These are phyloP conservation scores for Scelioninae gen. 1 DNA, from an alignment of 2,888 invertebrate genomes.

Conservation along the genomic window DNA sequence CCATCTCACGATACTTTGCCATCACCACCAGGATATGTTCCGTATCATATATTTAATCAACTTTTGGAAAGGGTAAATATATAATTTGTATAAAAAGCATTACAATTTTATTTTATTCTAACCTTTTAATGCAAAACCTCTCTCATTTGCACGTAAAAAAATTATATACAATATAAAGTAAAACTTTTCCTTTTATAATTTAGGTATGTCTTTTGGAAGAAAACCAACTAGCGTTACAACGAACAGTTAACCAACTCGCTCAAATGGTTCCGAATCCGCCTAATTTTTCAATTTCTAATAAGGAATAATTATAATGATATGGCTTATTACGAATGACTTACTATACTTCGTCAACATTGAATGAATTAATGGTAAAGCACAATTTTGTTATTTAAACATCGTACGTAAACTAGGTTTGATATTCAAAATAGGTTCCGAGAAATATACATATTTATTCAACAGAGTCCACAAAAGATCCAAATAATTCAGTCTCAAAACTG, in stretches of 20 bases:
- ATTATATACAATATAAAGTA: too few relatives aligned
- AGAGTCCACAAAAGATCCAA: background rate
- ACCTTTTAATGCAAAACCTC: too few relatives aligned
- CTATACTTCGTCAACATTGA: constrained; percentile 31
- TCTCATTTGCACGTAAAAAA: background rate
- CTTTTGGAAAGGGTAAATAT: constrained; percentile 80
- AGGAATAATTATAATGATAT: constrained; percentile 46
- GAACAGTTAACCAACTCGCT: constrained; percentile 64
- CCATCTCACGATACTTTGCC: constrained; percentile 59
- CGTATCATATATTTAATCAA: constrained; percentile 81
- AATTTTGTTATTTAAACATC: constrained; percentile 40
- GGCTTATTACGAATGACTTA: constrained; percentile 39
- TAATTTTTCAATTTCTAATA: constrained; percentile 59
- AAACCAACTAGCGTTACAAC: constrained; percentile 59
- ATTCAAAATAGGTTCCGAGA: too few relatives aligned
- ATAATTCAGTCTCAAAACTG: background rate
- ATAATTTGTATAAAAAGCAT: constrained; percentile 11
- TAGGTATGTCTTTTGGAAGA: constrained; percentile 61
- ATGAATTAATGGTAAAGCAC: constrained; percentile 40
- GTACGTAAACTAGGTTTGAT: too few relatives aligned
- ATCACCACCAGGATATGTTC: constrained; percentile 79
- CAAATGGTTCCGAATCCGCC: constrained; percentile 63
- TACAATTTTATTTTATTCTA: too few relatives aligned
- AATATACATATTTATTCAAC: too few relatives aligned
- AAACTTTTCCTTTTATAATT: constrained; percentile 26